Conservation (phyloP, 2,797 vertebrate species). For the Xiphorhynchus erythropygius region DNA sequence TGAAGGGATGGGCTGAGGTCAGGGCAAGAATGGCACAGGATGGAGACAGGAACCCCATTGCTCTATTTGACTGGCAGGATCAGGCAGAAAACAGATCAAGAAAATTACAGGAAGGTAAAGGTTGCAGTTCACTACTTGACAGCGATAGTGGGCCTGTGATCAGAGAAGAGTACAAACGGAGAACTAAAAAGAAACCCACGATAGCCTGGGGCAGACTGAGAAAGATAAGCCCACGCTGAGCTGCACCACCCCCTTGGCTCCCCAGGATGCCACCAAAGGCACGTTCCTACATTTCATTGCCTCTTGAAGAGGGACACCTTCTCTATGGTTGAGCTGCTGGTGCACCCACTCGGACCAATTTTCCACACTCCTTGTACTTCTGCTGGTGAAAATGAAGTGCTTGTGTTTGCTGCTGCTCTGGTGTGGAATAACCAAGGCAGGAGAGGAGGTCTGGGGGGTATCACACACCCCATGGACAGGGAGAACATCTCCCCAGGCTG, state of each 20-base stretch:
- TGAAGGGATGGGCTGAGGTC: not conserved
- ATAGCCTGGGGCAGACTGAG: not conserved
- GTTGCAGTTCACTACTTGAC: not conserved
- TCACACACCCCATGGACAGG: rapidly evolving
- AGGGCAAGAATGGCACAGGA: not conserved
- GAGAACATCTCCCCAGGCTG: not conserved
- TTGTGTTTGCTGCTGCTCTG: rapidly evolving
- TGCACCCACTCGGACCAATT: rapidly evolving
- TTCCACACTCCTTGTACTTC: not conserved
- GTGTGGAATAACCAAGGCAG: not conserved
- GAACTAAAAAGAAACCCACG: not conserved
- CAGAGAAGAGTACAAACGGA: not conserved
- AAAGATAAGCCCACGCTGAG: not conserved
- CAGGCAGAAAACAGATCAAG: not conserved
- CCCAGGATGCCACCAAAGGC: not conserved
- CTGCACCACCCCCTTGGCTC: not conserved
- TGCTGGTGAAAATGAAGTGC: rapidly evolving
- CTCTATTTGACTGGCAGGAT: not conserved
- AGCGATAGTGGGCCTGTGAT: not conserved
- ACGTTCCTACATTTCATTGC: rapidly evolving
- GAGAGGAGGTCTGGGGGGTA: not conserved
- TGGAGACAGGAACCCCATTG: not conserved
- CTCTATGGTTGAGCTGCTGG: not conserved
- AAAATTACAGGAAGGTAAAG: not conserved
- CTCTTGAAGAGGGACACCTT: not conserved